A percentile compares a stretch with the other conserved stretches of the same genome.
These are phyloP conservation scores for Scaptomyza parva DNA, from an alignment of 2,888 invertebrate species.

Conservation along the genomic window DNA sequence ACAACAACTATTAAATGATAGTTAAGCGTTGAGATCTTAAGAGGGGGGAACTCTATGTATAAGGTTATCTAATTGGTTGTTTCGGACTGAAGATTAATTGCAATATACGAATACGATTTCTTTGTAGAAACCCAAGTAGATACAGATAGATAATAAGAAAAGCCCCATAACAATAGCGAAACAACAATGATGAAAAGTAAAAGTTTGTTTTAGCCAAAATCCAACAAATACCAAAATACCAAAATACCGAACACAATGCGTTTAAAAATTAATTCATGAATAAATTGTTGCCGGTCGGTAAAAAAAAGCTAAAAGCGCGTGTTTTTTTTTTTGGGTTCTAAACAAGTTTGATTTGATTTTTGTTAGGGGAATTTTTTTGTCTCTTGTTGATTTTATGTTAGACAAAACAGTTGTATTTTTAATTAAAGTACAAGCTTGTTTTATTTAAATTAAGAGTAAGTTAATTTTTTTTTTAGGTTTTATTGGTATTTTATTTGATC, in stretches of 20 bases:
- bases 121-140: slow-evolving; percentile 33
- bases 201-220: slow-evolving; percentile 66
- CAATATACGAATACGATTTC: slow-evolving; percentile 68
- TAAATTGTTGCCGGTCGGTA: slow-evolving; percentile 47
- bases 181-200: slow-evolving; percentile 69
- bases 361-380: slow-evolving; percentile 22
- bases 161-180: slow-evolving; percentile 49
- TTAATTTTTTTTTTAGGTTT: too few relatives aligned
- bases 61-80: slow-evolving; percentile 65
- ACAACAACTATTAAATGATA: slow-evolving; percentile 2
- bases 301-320: slow-evolving; percentile 25
- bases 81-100: slow-evolving; percentile 67
- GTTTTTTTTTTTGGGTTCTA: slow-evolving; percentile 53
- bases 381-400: slow-evolving; percentile 14
- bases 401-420: slow-evolving; percentile 16
- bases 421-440: slow-evolving; percentile 17
- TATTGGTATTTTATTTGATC: too few relatives aligned
- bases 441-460: slow-evolving; percentile 16
- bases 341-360: slow-evolving; percentile 56
- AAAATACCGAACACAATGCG: slow-evolving; percentile 62
- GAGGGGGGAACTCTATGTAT: slow-evolving; percentile 1
- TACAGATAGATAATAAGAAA: slow-evolving; percentile 15
- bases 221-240: too few relatives aligned
- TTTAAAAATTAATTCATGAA: slow-evolving; percentile 64
- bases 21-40: slow-evolving; percentile 11